Base-by-base conservation (phyloP, 2,797 vertebrate species). In the Enteromius viviparus region DNA sequence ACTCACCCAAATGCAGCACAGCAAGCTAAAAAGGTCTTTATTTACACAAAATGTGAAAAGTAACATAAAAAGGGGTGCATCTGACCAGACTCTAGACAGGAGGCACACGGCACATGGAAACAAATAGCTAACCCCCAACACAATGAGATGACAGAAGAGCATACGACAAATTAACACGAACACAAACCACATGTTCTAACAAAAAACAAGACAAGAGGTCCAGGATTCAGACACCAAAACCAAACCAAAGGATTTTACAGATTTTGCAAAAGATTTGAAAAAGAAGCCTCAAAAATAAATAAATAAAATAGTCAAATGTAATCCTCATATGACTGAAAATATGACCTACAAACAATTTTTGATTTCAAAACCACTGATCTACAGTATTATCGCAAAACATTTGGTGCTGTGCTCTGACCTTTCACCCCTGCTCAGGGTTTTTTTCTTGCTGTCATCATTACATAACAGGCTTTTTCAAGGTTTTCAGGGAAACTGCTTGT, bases 381-480 rank as follows among this genome's bases (percentile, higher is more conserved):
- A 58, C 32, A 26, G 17, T 49, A n/a, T 60, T 60, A 34, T 62
- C 4, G 10, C 34, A 71, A 84, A 60, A 37, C 3, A 2, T 32
- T 23, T 60, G 40, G 23, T 80, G 29, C 53, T 81, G 17, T 64
- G 15, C 6, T 53, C 40, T 68, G 49, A 51, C 37, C 55, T 64
- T 53, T 82, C 23, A 55, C 42, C 74, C 11, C 12, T 53, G 65
- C 40, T 53, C 51, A 23, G 23, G 14, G 6, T 11, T 78, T 23
- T 26, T 42, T 42, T 42, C 21, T 60, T 65, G 19, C 51, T 72
- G 58, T 69, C 37, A 53, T 45, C 19, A 6, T 81, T 85, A 49
- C 32, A 75, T 85, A 87, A 87, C 64, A 51, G 3, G 4, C 17
- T 23, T 70, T 23, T 78, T 64, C 23, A 77, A 77, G 58, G 42